These are phyloP conservation scores for Pygmarrhopalites habei DNA, from an alignment of 1,140 invertebrate genomes.

Conservation along the genomic window DNA sequence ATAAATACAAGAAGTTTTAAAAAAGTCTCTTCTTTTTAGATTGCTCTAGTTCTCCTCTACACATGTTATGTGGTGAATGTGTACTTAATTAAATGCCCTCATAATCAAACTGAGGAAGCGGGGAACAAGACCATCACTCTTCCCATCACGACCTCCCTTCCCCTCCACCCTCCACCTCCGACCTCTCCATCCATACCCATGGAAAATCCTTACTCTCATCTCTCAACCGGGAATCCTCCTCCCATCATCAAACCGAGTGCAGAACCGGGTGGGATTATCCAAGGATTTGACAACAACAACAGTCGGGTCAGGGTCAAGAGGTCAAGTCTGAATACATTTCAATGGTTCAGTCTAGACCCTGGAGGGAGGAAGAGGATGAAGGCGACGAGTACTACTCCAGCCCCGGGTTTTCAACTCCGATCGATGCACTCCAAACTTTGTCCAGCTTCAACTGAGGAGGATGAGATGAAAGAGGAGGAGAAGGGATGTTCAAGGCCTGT, in stretches of 20 bases:
- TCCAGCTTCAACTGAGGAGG: not conserved
- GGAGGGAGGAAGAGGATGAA: not conserved
- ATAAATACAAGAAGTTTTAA: not conserved
- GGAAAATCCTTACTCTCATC: no score
- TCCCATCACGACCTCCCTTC: no score
- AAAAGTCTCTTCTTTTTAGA: conserved; percentile 13
- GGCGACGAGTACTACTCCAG: not conserved
- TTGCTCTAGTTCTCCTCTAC: conserved; percentile 54
- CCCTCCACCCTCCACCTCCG: no score
- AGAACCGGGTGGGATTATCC: no score
- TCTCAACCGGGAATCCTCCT: not conserved
- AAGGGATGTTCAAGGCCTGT: no score
- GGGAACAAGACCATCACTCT: no score
- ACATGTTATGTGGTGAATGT: conserved; percentile 58
- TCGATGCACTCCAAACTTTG: no score
- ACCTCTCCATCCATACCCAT: no score
- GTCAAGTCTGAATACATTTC: not conserved
- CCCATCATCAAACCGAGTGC: not conserved
- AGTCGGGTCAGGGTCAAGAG: not conserved
- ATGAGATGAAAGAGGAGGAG: not conserved
- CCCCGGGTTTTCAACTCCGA: no score
- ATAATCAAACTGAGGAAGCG: no score
- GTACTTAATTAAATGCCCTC: conserved; percentile 40
- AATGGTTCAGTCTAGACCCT: conserved; percentile 2
- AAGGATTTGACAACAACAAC: no score